These are phyloP conservation scores for Hylaeus volcanicus DNA, from an alignment of 1,140 invertebrate genomes.

Conservation along the genomic window DNA sequence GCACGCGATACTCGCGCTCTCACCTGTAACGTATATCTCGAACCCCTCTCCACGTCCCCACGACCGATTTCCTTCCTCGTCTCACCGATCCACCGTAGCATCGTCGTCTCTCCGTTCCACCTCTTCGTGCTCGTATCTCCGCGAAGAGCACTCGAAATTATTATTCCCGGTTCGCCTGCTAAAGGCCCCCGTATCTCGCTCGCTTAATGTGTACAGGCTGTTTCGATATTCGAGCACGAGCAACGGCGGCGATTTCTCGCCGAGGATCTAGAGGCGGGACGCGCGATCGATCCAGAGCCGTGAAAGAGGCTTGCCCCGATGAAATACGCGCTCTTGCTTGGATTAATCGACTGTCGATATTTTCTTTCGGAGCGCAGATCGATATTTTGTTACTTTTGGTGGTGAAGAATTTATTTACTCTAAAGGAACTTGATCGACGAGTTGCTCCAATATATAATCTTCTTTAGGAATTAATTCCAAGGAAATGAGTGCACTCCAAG, in stretches of 20 bases:
- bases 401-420: too few species aligned
- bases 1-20: constrained; percentile 76
- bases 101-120: not conserved
- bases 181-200: constrained; percentile 59
- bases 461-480: too few species aligned
- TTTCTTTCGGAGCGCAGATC: not conserved
- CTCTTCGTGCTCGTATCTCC: constrained; percentile 55
- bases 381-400: too few species aligned
- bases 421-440: too few species aligned
- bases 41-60: constrained; percentile 50
- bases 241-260: constrained; percentile 44
- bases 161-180: constrained; percentile 59
- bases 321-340: constrained; percentile 43
- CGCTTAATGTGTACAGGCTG: constrained; percentile 59
- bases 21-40: constrained; percentile 78
- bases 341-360: constrained; percentile 17
- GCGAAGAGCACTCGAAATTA: constrained; percentile 62
- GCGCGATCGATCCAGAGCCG: constrained; percentile 19
- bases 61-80: not conserved
- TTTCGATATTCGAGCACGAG: constrained; percentile 55
- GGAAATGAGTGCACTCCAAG: too few species aligned
- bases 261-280: constrained; percentile 22
- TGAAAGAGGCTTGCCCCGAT: constrained; percentile 56
- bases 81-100: not conserved
- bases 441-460: too few species aligned